phyloP scores from a whole-genome alignment of 2,888 invertebrate species.

The Sinhomidia bicolor region DNA sequence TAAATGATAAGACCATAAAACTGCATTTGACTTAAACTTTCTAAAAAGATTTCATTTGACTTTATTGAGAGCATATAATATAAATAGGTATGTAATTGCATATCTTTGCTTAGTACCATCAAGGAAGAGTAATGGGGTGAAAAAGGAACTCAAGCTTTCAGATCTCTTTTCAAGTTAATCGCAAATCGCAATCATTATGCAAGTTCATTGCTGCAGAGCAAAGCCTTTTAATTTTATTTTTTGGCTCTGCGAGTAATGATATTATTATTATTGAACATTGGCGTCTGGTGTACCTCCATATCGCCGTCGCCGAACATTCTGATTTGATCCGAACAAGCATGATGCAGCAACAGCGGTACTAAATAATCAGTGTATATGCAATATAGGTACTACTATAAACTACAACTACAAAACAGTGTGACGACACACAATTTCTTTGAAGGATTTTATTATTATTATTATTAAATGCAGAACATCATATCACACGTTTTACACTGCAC shows the following conservation, averaged over 20 bases:
- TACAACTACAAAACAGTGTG: background rate
- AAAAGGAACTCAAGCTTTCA: background rate
- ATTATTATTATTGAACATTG: no score
- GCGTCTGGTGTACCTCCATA: background rate
- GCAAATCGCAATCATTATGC: background rate
- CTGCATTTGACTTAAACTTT: background rate
- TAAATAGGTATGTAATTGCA: no score
- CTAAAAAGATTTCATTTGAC: background rate
- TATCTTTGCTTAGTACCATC: background rate
- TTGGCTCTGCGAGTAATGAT: no score
- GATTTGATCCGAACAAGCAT: background rate
- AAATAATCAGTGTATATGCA: background rate
- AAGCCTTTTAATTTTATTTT: no score
- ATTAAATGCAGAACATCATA: background rate
- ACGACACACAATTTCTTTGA: constrained; percentile 1
- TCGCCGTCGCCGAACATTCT: background rate
- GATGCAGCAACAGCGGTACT: background rate
- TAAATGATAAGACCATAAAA: background rate
- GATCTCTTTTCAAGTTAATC: background rate
- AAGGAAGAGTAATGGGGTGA: background rate
- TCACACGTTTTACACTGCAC: background rate
- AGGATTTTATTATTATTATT: background rate
- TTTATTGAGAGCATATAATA: no score
- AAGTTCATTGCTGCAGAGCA: constrained; percentile 14
- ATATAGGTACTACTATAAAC: background rate